Evolutionary conservation across 2,888 invertebrate genomes (phyloP).

Genomic region (Andrena haemorrhoa): DNA sequence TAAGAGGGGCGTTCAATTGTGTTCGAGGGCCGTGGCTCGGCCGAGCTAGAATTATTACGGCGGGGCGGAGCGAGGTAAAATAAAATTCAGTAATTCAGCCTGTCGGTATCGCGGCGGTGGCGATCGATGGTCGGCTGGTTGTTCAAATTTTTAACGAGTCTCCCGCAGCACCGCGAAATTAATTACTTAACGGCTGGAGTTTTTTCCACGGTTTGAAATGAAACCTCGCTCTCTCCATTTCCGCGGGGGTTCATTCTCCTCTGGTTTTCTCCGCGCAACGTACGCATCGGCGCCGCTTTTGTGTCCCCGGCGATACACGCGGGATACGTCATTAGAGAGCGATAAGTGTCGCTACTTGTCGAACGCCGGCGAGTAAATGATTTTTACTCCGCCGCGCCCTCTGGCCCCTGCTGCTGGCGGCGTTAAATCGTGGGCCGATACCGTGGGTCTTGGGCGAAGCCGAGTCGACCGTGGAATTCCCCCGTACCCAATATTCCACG

Average conservation of each 20-base stretch:
- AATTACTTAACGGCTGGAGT: constrained; percentile 64
- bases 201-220: constrained; percentile 39
- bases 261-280: not conserved
- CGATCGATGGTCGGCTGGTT: constrained; percentile 58
- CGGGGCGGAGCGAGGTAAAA: constrained; percentile 6
- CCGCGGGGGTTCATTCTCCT: constrained; percentile 25
- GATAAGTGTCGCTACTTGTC: constrained; percentile 38
- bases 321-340: constrained; percentile 43
- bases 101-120: constrained; percentile 42
- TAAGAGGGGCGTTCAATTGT: not conserved
- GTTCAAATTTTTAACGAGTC: constrained; percentile 69
- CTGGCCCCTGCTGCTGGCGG: not conserved
- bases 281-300: constrained; percentile 36
- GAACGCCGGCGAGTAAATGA: constrained; percentile 13
- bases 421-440: not conserved
- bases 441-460: constrained; percentile 18
- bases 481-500: constrained; percentile 43
- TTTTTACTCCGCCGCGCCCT: not conserved
- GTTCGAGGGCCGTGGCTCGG: not conserved
- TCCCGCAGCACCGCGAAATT: constrained; percentile 59
- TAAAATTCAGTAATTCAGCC: constrained; percentile 51
- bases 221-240: constrained; percentile 31
- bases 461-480: constrained; percentile 5
- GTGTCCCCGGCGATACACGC: constrained; percentile 19
- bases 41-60: constrained; percentile 5